These are phyloP conservation scores for Drosophila obscura DNA, from an alignment of 1,140 invertebrate genomes.

Conservation along the genomic window DNA sequence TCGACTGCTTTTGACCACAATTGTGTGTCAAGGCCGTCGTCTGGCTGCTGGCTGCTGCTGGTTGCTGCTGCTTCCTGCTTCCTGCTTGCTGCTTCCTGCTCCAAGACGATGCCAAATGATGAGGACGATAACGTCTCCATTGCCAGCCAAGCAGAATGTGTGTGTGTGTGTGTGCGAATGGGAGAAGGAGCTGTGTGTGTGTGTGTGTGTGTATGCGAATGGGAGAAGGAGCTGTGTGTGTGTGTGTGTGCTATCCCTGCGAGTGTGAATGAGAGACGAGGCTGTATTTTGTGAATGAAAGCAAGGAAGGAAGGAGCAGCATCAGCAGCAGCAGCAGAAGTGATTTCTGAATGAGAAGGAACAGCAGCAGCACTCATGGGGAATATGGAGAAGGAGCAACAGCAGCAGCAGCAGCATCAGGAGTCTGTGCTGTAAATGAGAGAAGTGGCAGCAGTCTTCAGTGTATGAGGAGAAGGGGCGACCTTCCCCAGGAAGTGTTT, in stretches of 20 bases:
- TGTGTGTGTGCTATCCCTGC: too few relatives aligned
- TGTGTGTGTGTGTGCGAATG: constrained; percentile 3
- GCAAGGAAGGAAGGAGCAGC: too few relatives aligned
- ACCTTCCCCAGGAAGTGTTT: constrained; percentile 50
- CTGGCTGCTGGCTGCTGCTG: constrained; percentile 24
- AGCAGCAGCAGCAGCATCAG: too few relatives aligned
- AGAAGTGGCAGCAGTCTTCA: too few relatives aligned
- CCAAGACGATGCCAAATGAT: constrained; percentile 73
- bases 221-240: not conserved
- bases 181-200: not conserved
- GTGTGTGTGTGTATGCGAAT: constrained; percentile 5
- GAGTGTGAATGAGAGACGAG: too few relatives aligned
- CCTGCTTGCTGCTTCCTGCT: constrained; percentile 75
- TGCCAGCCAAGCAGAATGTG: constrained; percentile 35
- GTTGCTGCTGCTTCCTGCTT: constrained; percentile 73
- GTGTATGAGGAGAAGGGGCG: too few relatives aligned
- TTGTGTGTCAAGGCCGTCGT: constrained; percentile 75
- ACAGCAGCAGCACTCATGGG: too few relatives aligned
- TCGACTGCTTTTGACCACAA: constrained; percentile 22
- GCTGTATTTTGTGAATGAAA: too few relatives aligned
- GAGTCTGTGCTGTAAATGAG: too few relatives aligned
- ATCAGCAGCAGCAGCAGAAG: too few relatives aligned
- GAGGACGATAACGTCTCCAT: constrained; percentile 75
- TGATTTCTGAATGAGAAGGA: too few relatives aligned
- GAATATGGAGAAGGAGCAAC: too few relatives aligned